Evolutionary conservation across 2,888 invertebrate species (phyloP).

Genomic region (Scrobipalpa costella): DNA sequence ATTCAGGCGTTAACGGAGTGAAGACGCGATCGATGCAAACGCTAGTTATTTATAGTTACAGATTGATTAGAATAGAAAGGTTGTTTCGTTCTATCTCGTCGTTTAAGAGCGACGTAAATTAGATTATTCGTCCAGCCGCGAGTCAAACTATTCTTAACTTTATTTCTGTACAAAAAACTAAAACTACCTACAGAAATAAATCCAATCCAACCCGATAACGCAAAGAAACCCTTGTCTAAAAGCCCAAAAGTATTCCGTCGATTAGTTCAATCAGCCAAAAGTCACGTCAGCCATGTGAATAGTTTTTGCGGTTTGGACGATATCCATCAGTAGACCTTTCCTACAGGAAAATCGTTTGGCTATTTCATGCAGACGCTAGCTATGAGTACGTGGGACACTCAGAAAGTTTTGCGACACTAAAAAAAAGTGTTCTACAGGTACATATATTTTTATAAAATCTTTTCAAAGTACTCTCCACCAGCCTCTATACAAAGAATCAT

Average conservation of each 20-base stretch:
- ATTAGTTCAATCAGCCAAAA: slow-evolving; percentile 10
- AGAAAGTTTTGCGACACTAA: too few species aligned
- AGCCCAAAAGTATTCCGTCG: neutral
- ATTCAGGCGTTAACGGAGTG: too few species aligned
- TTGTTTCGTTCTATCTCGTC: neutral
- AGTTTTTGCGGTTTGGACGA: slow-evolving; percentile 5
- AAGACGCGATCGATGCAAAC: too few species aligned
- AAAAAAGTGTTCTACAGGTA: too few species aligned
- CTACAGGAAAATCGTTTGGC: neutral
- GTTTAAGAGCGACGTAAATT: neutral
- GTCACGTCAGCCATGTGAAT: neutral
- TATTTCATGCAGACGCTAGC: neutral
- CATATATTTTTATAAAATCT: too few species aligned
- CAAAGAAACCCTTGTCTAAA: neutral
- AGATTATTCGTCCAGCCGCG: neutral
- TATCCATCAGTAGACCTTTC: slow-evolving; percentile 4
- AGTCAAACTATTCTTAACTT: neutral
- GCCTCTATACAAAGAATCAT: too few species aligned
- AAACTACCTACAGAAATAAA: neutral
- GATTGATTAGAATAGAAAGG: neutral
- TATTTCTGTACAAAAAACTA: neutral
- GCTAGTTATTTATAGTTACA: too few species aligned
- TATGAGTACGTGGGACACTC: too few species aligned
- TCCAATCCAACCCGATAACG: neutral
- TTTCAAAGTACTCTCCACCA: too few species aligned